Conservation (phyloP, 2,113 vertebrate species). For the Malaclemys terrapin region DNA sequence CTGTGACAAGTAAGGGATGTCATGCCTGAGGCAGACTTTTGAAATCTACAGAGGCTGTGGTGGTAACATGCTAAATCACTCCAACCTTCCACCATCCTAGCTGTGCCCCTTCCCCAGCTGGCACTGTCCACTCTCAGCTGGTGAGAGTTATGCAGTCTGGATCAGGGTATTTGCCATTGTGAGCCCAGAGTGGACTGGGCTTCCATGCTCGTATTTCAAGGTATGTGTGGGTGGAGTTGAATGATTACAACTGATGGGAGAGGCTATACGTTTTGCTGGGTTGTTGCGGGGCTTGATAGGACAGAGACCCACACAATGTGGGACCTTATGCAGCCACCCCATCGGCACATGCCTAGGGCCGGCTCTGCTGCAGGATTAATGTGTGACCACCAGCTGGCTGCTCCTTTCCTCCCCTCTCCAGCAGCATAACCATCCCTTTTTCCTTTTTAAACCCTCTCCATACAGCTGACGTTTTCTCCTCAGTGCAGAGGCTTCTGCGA, state of each 20-base stretch:
- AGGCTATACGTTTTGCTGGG: not conserved
- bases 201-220: not conserved
- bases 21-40: not conserved
- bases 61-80: not conserved
- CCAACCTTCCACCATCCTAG: not conserved
- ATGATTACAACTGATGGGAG: not conserved
- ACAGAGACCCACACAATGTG: accelerated
- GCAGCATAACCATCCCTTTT: not conserved
- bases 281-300: not conserved
- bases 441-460: not conserved
- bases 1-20: not conserved
- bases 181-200: not conserved
- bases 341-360: not conserved
- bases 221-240: not conserved
- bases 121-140: not conserved
- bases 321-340: not conserved
- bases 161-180: not conserved
- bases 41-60: not conserved
- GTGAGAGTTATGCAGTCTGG: not conserved
- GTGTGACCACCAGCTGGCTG: not conserved
- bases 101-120: not conserved
- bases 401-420: not conserved
- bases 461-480: not conserved
- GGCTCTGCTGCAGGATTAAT: not conserved
- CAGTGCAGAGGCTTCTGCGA: not conserved